phyloP scores from a whole-genome alignment of 2,888 invertebrate genomes.

The Rosalia funebris region DNA sequence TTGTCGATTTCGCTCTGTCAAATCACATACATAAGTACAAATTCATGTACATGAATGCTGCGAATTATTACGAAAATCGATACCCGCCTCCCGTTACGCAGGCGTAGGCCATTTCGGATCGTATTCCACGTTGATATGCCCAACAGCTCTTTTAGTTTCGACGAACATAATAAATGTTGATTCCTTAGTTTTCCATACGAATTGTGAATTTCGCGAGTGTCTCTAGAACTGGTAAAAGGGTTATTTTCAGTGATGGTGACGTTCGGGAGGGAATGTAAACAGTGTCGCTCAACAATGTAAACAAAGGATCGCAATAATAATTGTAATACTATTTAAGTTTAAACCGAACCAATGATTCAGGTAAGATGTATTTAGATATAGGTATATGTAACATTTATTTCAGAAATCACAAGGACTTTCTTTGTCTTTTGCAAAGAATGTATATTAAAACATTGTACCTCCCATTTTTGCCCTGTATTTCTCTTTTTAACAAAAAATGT shows the following conservation, averaged over 20 bases:
- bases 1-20: too few species aligned
- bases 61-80: slow-evolving; percentile 8
- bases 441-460: too few species aligned
- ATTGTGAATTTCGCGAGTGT: neutral
- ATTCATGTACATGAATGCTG: too few species aligned
- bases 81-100: slow-evolving; percentile 6
- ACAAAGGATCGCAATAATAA: slow-evolving; percentile 13
- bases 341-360: slow-evolving; percentile 26
- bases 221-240: neutral
- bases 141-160: neutral
- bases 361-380: slow-evolving; percentile 5
- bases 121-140: neutral
- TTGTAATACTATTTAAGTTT: slow-evolving; percentile 13
- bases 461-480: too few species aligned
- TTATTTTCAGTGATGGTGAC: neutral
- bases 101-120: neutral
- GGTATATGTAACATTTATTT: too few species aligned
- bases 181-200: neutral
- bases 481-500: too few species aligned
- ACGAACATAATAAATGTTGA: slow-evolving; percentile 1
- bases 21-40: too few species aligned
- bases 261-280: neutral
- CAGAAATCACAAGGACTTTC: too few species aligned
- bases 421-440: too few species aligned
- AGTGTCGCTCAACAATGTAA: slow-evolving; percentile 13